Base-by-base conservation (phyloP, 2,113 vertebrate genomes). In the Eonycteris spelaea region DNA sequence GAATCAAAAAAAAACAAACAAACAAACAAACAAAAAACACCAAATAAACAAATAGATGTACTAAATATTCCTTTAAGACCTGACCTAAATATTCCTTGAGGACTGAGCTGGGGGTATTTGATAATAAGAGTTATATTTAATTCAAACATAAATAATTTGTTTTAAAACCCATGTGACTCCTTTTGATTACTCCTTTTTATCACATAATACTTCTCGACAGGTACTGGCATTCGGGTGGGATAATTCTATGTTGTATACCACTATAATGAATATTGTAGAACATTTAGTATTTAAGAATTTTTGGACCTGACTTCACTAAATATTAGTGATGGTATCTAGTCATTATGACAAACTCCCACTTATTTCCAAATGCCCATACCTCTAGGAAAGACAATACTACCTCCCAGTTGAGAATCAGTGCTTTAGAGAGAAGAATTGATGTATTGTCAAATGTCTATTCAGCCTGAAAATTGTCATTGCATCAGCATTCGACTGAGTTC, bases 141-240 rank as follows among this genome's bases (percentile, higher is more conserved):
- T 91, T 89, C 61, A 68, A 80, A 90, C 33, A 7, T 73, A 96
- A 95, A 85, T 45, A 51, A 45, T 90, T 63, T 40, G n/a, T 85
- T 61, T 93, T 45, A 90, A 94, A 97, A 78, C 26, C 30, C 40
- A 33, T 51, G 7, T 12, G 12, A 48, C 26, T 92, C 78, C 33
- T 95, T 88, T 94, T 83, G 65, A 87, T 28, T 86, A 75, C 14
- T 57, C 14, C 19, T 53, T 92, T 87, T 70, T 35, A 87, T 88
- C 15, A 83, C 33, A 91, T 22, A 92, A 21, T 80, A n/a, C 78
- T 97, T 91, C 67, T 94, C 68, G 78, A 85, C 7, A 94, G 68
- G n/a, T 53, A 68, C 0, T 7, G 12, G 19, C 51, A 83, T 63
- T 45, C 83, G 40, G 11, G 22, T 55, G 9, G 38, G 22, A 59